Base-by-base conservation (phyloP, 2,113 vertebrate species). In the Aphyosemion australe region DNA sequence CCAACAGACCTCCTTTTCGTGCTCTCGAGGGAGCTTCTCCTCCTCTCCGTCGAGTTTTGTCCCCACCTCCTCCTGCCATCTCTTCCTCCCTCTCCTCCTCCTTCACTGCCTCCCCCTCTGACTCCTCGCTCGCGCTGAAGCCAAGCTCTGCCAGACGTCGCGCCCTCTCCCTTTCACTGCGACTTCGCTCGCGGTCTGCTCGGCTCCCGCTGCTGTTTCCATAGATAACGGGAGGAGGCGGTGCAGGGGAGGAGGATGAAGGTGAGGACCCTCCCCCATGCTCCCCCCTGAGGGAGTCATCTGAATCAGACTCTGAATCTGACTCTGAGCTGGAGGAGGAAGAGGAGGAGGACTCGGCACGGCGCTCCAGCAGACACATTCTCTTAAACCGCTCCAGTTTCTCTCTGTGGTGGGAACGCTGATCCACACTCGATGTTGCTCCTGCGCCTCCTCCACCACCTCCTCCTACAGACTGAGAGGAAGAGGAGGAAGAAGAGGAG, bases 341-440 rank as follows among this genome's bases (percentile, higher is more conserved):
- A 0, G 94, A 95, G 6, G 93, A 92, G 2, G 93, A 94, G 0
- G 94, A 94, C 34, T 92, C 90, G 0, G 92, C 92, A 8, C 93
- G 93, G 1, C 95, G 93, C 85, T 97, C 95, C 76, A 96, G 81
- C 56, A 96, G 89, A 74, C 95, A 97, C 95, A 96, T 97, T 67
- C 94, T 91, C 87, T 95, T 95, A 60, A 97, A 97, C 19, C 94
- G 93, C 72, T 97, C 95, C 16, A 97, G 89, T 51, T 96, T 96
- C 90, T 97, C 95, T 0, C 95, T 74, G 82, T 96, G 95, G 18
- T 95, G 94, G 0, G 93, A 94, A 0, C 94, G 92, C 80, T 92
- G 94, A 61, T 95, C 93, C 6, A 11, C 92, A 19, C 85, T 90
- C 1, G 90, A 78, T 2, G 78, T 34, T 2, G 61, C 72, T 0